Conservation (phyloP, 2,888 invertebrate genomes). For the Crossocerus cetratus region DNA sequence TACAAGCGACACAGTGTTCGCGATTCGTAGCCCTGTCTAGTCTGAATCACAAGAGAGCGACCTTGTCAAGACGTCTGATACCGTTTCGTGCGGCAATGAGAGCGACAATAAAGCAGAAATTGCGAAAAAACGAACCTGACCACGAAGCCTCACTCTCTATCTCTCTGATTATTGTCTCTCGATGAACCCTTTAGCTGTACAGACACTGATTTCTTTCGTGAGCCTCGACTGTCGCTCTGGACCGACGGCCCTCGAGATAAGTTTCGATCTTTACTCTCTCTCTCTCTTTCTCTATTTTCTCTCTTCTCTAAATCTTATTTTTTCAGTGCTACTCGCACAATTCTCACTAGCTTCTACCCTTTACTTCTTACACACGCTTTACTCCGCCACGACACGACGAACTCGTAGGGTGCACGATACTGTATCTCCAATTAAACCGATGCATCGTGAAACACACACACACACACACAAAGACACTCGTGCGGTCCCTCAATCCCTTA, state of each 20-base stretch:
- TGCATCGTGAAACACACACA: slow-evolving; percentile 20
- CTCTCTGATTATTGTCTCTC: slow-evolving; percentile 33
- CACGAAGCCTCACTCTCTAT: slow-evolving; percentile 25
- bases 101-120: slow-evolving; percentile 66
- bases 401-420: slow-evolving; percentile 40
- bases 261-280: slow-evolving; percentile 51
- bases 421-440: slow-evolving; percentile 26
- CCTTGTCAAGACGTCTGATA: slow-evolving; percentile 52
- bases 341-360: slow-evolving; percentile 16
- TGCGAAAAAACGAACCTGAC: slow-evolving; percentile 40
- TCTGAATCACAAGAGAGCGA: slow-evolving; percentile 38
- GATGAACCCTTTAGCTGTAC: slow-evolving; percentile 14
- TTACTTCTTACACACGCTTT: slow-evolving; percentile 39
- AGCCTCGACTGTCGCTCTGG: slow-evolving; percentile 60
- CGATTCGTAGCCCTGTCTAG: slow-evolving; percentile 65
- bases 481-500: too few species aligned
- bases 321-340: slow-evolving; percentile 13
- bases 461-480: too few species aligned
- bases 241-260: slow-evolving; percentile 68
- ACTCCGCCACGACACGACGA: slow-evolving; percentile 29
- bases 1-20: slow-evolving; percentile 19
- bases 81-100: slow-evolving; percentile 37
- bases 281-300: slow-evolving; percentile 19
- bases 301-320: slow-evolving; percentile 22
- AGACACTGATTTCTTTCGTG: slow-evolving; percentile 24